Percentiles rank a stretch among this genome's conserved stretches.
Conservation (phyloP, 2,888 invertebrate genomes). For the Eristalinus sepulchralis region DNA sequence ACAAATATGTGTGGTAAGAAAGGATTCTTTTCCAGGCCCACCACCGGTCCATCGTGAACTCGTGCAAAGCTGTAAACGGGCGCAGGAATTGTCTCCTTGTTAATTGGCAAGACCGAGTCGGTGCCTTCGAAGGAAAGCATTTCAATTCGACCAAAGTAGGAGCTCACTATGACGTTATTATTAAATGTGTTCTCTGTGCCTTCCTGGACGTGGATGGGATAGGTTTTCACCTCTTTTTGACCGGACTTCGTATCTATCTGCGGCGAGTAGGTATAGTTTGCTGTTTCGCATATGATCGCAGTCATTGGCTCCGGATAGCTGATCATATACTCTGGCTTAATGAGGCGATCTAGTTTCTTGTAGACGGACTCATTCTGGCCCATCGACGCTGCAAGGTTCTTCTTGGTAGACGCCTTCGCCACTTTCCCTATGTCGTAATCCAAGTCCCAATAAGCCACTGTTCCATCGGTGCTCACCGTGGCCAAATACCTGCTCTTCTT, state of each 20-base stretch:
- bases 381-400: slow-evolving; percentile 83
- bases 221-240: slow-evolving; percentile 56
- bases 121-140: slow-evolving; percentile 85
- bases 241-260: slow-evolving; percentile 17
- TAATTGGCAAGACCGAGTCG: slow-evolving; percentile 83
- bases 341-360: slow-evolving; percentile 83
- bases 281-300: slow-evolving; percentile 76
- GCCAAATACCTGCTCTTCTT: slow-evolving; percentile 84
- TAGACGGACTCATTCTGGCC: slow-evolving; percentile 84
- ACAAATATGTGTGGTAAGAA: slow-evolving; percentile 84
- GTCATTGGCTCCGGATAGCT: slow-evolving; percentile 81
- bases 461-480: slow-evolving; percentile 86
- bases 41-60: slow-evolving; percentile 88
- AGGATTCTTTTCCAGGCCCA: slow-evolving; percentile 84
- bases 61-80: slow-evolving; percentile 79
- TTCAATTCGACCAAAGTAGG: slow-evolving; percentile 77
- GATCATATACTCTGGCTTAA: slow-evolving; percentile 85
- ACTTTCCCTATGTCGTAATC: slow-evolving; percentile 75
- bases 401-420: slow-evolving; percentile 72
- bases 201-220: slow-evolving; percentile 73
- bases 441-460: slow-evolving; percentile 87
- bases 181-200: slow-evolving; percentile 54
- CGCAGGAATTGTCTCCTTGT: slow-evolving; percentile 82
- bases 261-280: slow-evolving; percentile 73
- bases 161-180: slow-evolving; percentile 75